A percentile compares a stretch with the other conserved stretches of the same genome.
These are phyloP conservation scores for Pammene fasciana DNA, from an alignment of 2,888 invertebrate genomes.

Conservation along the genomic window DNA sequence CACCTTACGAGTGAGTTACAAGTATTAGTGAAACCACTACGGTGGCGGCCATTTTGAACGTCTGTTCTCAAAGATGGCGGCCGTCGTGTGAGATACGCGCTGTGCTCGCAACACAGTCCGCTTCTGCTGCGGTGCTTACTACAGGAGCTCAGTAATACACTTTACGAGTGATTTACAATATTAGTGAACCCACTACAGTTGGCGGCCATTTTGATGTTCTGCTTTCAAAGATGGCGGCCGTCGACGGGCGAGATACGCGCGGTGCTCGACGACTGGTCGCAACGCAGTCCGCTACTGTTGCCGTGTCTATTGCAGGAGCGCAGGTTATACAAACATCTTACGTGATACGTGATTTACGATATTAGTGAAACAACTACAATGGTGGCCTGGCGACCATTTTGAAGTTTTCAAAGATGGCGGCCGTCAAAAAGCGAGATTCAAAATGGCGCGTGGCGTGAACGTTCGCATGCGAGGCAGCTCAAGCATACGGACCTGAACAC, in stretches of 20 bases:
- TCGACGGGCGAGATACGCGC: conserved; percentile 48
- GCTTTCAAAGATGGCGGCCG: conserved; percentile 44
- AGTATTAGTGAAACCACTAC: not conserved
- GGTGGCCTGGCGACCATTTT: too few species aligned
- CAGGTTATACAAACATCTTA: conserved; percentile 71
- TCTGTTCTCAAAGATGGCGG: conserved; percentile 57
- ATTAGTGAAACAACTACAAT: too few species aligned
- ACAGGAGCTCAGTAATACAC: conserved; percentile 64
- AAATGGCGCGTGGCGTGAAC: too few species aligned
- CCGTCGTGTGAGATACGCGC: conserved; percentile 58
- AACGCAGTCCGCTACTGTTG: conserved; percentile 59
- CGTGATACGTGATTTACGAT: too few species aligned
- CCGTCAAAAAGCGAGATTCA: too few species aligned
- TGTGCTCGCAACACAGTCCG: conserved; percentile 59
- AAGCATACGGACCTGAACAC: too few species aligned
- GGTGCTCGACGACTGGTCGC: conserved; percentile 65
- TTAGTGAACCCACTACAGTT: conserved; percentile 58
- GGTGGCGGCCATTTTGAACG: not conserved
- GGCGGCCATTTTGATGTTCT: conserved; percentile 51
- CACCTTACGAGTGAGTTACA: conserved; percentile 64
- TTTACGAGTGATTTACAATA: conserved; percentile 59
- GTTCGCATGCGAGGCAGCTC: too few species aligned
- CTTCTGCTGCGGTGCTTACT: conserved; percentile 61
- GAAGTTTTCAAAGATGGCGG: too few species aligned
- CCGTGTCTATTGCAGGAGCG: conserved; percentile 61